Conservation (phyloP, 2,113 vertebrate genomes). For the Nyctereutes procyonoides region DNA sequence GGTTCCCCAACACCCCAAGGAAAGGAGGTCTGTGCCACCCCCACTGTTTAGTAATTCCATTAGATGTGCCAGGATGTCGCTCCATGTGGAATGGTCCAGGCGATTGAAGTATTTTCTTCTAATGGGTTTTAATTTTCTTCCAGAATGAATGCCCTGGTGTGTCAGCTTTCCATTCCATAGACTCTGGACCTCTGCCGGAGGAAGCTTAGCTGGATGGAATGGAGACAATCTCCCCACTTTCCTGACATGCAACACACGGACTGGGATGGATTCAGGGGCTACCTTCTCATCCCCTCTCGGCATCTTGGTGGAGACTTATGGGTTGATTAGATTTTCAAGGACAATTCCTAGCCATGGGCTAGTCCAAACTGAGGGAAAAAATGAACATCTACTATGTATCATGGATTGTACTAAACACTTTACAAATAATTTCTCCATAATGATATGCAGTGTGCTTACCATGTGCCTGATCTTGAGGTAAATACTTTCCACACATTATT, state of each 20-base stretch:
- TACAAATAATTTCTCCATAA: not conserved
- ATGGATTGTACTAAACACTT: not conserved
- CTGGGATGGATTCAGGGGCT: accelerated
- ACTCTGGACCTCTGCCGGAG: constrained; percentile 18
- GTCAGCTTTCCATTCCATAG: constrained; percentile 80
- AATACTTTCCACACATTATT: not conserved
- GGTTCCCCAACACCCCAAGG: constrained; percentile 80
- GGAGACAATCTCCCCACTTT: not conserved
- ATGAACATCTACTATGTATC: not conserved
- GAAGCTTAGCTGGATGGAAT: accelerated
- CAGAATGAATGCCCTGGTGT: constrained; percentile 81
- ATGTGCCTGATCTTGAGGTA: not conserved
- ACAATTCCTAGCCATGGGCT: not conserved
- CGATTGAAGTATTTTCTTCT: constrained; percentile 80
- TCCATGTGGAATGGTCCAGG: not conserved
- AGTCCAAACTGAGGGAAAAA: not conserved
- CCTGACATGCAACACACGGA: accelerated
- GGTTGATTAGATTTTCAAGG: not conserved
- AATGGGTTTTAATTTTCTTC: constrained; percentile 82
- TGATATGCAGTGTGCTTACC: accelerated
- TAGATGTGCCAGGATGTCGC: constrained; percentile 65
- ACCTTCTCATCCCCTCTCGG: accelerated
- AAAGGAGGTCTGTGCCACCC: constrained; percentile 69
- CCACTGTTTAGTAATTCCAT: constrained; percentile 80
- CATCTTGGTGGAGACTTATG: not conserved